Evolutionary conservation across 1,140 invertebrate species (phyloP), one percentile per base, ranked within the genome.

Genomic region (Drosophila yakuba): DNA sequence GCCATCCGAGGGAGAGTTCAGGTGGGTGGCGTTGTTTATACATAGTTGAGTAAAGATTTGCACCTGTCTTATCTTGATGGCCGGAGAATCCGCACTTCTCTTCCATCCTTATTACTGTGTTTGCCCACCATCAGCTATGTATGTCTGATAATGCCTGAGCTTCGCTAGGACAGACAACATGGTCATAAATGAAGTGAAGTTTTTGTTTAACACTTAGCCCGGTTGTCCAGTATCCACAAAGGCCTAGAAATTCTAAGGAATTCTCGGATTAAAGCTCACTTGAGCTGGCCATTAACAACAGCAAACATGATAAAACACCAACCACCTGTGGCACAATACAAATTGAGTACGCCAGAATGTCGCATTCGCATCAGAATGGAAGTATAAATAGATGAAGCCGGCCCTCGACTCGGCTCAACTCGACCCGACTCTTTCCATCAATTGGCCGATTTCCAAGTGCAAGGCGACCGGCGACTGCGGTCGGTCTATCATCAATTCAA

Each of bases 1-100:
- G 94, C 3, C 94, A 95, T 66, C 78, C 90, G 5, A 63, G 91
- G 35, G 88, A 92, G 23, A 91, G 85, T 73, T 84, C 59, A 54
- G 84, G 83, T 86, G 54, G 80, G 76, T 62, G 11, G 20, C n/a
- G 20, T 23, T 17, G 20, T 4, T 10, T n/a, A 10, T 20, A 20
- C 20, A 32, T 58, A 32, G 20, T 36, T 36, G 20, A 25, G 15
- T 14, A 1, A n/a, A 23, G 15, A 28, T 4, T 4, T 61, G 55
- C n/a, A 4, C 2, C 4, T 17, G 7, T 11, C 0, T 35, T 57
- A 71, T 69, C 64, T 69, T 48, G 50, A 71, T 36, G 38, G 20
- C 10, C 12, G 6, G 7, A 8, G 15, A 20, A 41, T 59, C 38
- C 11, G 15, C 39, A 64, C 59, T 38, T 15, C 1, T 17, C n/a